Evolutionary conservation across 2,113 vertebrate species (phyloP).

Genomic region (Malaclemys terrapin): DNA sequence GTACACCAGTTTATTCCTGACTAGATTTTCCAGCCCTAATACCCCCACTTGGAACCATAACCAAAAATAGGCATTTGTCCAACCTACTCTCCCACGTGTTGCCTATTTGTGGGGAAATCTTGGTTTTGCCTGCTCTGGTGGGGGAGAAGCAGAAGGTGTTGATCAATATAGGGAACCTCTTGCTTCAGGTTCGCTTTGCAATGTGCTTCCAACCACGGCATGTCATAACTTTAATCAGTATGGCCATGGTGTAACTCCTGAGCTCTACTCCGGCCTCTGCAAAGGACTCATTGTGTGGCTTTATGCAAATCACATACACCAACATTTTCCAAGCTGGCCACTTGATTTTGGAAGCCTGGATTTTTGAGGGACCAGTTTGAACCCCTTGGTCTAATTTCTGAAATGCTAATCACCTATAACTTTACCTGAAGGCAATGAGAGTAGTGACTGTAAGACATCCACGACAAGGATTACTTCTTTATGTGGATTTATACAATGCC

Average conservation of each 20-base stretch:
- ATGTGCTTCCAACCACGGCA: background rate
- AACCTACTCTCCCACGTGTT: background rate
- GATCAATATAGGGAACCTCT: background rate
- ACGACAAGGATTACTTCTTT: background rate
- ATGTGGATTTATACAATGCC: fast-evolving
- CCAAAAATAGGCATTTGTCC: background rate
- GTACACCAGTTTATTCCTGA: background rate
- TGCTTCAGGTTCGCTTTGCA: background rate
- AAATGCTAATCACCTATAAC: fast-evolving
- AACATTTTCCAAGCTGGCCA: background rate
- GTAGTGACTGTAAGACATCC: fast-evolving
- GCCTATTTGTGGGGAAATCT: background rate
- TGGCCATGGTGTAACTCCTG: background rate
- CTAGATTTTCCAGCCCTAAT: background rate
- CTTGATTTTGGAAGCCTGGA: background rate
- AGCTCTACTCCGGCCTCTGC: background rate
- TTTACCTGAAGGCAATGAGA: background rate
- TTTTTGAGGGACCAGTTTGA: background rate
- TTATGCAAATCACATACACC: background rate
- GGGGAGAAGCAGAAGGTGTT: background rate
- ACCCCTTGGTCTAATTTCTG: background rate
- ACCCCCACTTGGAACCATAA: background rate
- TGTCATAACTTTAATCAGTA: background rate
- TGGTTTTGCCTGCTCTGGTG: background rate
- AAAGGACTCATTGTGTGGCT: fast-evolving